Base-by-base conservation (phyloP, 2,113 vertebrate species). In the Chloroceryle aenea region DNA sequence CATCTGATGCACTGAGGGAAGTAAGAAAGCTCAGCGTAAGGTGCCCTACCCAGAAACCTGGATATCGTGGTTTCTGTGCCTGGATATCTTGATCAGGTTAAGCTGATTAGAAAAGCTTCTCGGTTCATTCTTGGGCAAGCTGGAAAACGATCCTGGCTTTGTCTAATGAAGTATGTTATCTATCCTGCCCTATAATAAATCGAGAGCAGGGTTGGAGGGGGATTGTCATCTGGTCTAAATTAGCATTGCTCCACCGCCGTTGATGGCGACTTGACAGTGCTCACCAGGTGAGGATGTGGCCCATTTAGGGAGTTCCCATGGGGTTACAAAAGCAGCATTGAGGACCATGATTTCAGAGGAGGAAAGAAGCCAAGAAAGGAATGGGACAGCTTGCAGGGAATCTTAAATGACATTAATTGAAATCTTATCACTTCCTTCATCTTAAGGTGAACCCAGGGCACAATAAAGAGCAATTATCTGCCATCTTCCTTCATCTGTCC, bases 381-480 rank as follows among this genome's bases (percentile, higher is more conserved):
- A 3, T 38, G 64, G 96, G 89, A 86, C 93, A 94, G 88, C 96
- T 97, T 96, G 92, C 75, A 61, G 72, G 72, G 90, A 96, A 94
- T 90, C 91, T 82, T 93, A 90, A 94, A 89, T 90, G 96, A 96
- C 96, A 87, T 95, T 92, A 89, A 96, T 95, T 96, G 95, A 95
- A 96, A 96, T 96, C 61, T 92, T 97, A 95, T 90, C 86, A 47
- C 43, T 95, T 81, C 52, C 67, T 95, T 93, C 75, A 94, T 91
- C 79, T 90, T 86, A 52, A 73, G 83, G 77, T 92, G 76, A 96
- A 96, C 38, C 78, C 16, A 9, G 87, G 89, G 75, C 78, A 90
- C 87, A 92, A 87, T 58, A 95, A 83, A 89, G 77, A 96, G 89
- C 95, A 84, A 72, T 95, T 86, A 90, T 91, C 89, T 87, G 83